These are phyloP conservation scores for Pitangus sulphuratus DNA, from an alignment of 2,797 vertebrate genomes.

Conservation along the genomic window DNA sequence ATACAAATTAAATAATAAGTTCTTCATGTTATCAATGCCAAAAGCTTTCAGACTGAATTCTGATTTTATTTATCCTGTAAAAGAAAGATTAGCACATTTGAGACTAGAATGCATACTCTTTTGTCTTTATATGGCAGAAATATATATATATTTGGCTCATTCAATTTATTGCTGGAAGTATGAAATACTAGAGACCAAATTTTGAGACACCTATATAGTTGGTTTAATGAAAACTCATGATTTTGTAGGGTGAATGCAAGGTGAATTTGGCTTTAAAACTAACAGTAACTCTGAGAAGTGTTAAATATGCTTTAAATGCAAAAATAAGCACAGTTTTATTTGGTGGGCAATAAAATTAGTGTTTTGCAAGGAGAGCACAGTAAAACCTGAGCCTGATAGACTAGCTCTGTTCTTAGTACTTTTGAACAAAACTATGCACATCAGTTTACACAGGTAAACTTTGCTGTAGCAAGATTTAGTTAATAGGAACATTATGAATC, in stretches of 20 bases:
- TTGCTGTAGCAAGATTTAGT: neutral
- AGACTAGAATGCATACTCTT: neutral
- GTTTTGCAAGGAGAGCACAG: neutral
- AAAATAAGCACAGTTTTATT: neutral
- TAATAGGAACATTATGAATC: neutral
- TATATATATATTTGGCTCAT: neutral
- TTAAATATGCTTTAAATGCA: neutral
- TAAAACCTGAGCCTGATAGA: neutral
- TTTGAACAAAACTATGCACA: neutral
- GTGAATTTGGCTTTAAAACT: neutral
- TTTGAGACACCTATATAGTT: neutral
- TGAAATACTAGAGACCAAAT: neutral
- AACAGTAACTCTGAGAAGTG: neutral
- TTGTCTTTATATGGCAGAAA: neutral
- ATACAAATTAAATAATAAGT: neutral
- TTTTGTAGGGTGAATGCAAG: neutral
- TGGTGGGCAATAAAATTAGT: neutral
- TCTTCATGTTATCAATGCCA: neutral
- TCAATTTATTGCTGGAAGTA: neutral
- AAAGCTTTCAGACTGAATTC: conserved; percentile 2
- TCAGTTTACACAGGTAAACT: neutral
- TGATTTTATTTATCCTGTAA: neutral
- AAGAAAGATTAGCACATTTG: neutral
- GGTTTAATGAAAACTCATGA: neutral
- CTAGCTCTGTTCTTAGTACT: neutral